phyloP scores from a whole-genome alignment of 2,797 vertebrate genomes.

The Sebastes diaconus region DNA sequence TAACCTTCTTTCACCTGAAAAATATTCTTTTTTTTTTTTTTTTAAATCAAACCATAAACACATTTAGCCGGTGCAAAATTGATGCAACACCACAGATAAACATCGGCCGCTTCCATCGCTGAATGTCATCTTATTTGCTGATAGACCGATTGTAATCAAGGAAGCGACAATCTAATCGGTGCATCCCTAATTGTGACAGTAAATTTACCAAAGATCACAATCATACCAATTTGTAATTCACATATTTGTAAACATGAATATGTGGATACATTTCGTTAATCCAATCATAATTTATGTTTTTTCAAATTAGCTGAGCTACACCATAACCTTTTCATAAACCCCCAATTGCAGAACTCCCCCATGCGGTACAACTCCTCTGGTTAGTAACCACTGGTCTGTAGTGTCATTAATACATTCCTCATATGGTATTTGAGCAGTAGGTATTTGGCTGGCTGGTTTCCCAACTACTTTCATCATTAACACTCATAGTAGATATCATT shows the following conservation, averaged over 20 bases:
- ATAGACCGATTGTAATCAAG: too few species aligned
- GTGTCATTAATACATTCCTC: not conserved
- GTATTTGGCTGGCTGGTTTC: not conserved
- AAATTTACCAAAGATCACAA: not conserved
- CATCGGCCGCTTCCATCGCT: too few species aligned
- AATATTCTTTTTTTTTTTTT: too few species aligned
- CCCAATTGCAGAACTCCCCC: not conserved
- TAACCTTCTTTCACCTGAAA: too few species aligned
- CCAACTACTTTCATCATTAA: not conserved
- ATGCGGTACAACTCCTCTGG: not conserved
- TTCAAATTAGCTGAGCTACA: not conserved
- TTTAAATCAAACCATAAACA: too few species aligned
- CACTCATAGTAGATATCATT: not conserved
- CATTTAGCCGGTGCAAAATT: too few species aligned
- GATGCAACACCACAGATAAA: too few species aligned
- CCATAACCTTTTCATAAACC: not conserved
- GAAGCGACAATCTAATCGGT: too few species aligned
- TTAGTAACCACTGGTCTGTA: not conserved
- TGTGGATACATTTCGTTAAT: not conserved
- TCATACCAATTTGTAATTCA: not conserved
- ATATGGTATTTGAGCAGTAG: not conserved
- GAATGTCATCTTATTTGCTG: too few species aligned
- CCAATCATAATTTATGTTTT: not conserved
- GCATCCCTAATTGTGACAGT: not conserved
- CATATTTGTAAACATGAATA: not conserved